Conservation (phyloP, 1,140 invertebrate species). For the Eurosta solidaginis region DNA sequence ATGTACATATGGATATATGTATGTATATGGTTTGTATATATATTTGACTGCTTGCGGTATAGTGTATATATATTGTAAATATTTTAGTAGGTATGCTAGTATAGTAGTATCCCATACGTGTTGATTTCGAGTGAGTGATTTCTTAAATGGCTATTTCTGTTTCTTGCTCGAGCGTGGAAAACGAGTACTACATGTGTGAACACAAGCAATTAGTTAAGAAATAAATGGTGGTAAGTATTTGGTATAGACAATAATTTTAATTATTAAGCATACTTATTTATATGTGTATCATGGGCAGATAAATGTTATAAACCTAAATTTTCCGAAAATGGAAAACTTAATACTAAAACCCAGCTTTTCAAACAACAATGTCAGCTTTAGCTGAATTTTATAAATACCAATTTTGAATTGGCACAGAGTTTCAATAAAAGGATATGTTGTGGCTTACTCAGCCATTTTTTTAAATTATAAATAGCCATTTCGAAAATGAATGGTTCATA, state of each 20-base stretch:
- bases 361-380: too few relatives aligned
- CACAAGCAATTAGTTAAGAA: slow-evolving; percentile 8
- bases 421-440: too few relatives aligned
- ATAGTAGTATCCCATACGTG: not conserved
- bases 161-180: slow-evolving; percentile 8
- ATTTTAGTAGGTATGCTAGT: not conserved
- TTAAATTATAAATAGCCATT: too few relatives aligned
- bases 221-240: too few relatives aligned
- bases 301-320: too few relatives aligned
- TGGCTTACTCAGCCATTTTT: too few relatives aligned
- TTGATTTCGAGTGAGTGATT: not conserved
- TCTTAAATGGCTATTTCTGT: not conserved
- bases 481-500: too few relatives aligned
- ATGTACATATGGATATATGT: not conserved
- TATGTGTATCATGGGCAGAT: too few relatives aligned
- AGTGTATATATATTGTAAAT: not conserved
- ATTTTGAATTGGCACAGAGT: too few relatives aligned
- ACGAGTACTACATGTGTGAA: slow-evolving; percentile 15
- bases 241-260: not conserved
- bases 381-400: too few relatives aligned
- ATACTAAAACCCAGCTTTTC: too few relatives aligned
- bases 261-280: not conserved
- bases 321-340: too few relatives aligned
- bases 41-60: not conserved
- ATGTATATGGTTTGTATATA: not conserved